Base-by-base conservation (phyloP, 2,888 invertebrate genomes). In the Enchytraeus crypticus region DNA sequence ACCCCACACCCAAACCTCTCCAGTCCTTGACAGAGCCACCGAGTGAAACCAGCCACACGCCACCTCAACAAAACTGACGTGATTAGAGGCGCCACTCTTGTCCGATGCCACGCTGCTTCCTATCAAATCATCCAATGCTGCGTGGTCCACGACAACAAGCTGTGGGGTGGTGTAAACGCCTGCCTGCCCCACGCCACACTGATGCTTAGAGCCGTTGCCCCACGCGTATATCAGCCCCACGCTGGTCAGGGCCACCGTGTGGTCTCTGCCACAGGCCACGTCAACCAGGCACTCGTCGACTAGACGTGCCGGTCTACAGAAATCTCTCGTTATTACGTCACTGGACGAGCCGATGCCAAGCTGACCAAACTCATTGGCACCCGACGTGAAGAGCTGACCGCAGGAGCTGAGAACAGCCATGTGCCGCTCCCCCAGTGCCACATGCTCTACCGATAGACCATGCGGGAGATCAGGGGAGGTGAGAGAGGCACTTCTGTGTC, bases 211-310 rank as follows among this genome's bases (percentile, higher is more conserved):
- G 38, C 74, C 73, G 59, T 71, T 71, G 14, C 79, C 79, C 79
- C 79, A 79, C 58, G 74, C 72, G 66, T 70, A 77, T 11, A 77
- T 69, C n/a, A 65, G 54, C 23, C 79, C 79, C 58, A 67, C 60
- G 21, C 63, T 61, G 32, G 69, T 69, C 21, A 76, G 66, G n/a
- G 70, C 74, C 1, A 71, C 76, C 59, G 72, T 73, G 64, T 77
- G 90, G 73, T 88, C 85, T 62, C 83, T 83, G 5, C 91, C 91
- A 60, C 89, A 86, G 8, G 85, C 85, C 51, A 88, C 83, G 73
- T 85, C 84, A 55, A 86, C 83, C 27, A 89, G 84, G 11, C 63
- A 83, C 83, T 57, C 69, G 63, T 18, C 49, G 64, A 65, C 56
- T 1, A 53, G 34, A 34, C n/a, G 21, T 32, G 21, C 34, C 14